These are phyloP conservation scores for Dysmachus trigonus DNA, from an alignment of 2,888 invertebrate species.

Conservation along the genomic window DNA sequence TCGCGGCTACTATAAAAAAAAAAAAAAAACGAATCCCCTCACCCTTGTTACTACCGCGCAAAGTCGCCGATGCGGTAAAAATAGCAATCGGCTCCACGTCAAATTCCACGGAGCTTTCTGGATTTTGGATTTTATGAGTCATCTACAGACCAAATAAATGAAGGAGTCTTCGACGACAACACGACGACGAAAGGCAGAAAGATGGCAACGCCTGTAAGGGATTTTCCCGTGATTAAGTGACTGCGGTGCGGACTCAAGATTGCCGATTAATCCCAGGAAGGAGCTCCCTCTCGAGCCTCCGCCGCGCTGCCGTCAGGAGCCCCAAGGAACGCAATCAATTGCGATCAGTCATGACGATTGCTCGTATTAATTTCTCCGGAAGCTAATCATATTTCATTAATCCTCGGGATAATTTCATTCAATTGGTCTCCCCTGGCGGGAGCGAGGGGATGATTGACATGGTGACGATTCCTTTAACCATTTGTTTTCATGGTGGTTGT, in stretches of 20 bases:
- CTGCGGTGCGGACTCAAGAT: not conserved
- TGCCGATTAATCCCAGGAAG: not conserved
- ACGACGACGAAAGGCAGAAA: not conserved
- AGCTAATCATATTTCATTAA: slow-evolving; percentile 17
- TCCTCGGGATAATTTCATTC: slow-evolving; percentile 20
- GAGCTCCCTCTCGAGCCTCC: not conserved
- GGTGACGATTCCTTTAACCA: not conserved
- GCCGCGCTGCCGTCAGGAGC: not conserved
- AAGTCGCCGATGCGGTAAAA: not conserved
- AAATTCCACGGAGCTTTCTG: not conserved
- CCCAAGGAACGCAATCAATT: not conserved
- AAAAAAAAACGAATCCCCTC: not conserved
- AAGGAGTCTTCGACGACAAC: not conserved
- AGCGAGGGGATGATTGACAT: not conserved
- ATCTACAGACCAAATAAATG: not conserved
- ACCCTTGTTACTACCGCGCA: not conserved
- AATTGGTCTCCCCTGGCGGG: not conserved
- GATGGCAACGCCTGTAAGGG: not conserved
- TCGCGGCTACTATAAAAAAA: not conserved
- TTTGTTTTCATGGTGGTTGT: not conserved
- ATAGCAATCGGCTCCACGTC: not conserved
- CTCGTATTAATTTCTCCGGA: slow-evolving; percentile 13
- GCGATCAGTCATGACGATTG: slow-evolving; percentile 34
- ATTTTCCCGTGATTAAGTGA: slow-evolving; percentile 11
- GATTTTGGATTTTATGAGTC: slow-evolving; percentile 1